These are phyloP conservation scores for Caenorhabditis macrosperma DNA, from an alignment of 2,888 invertebrate genomes.

Conservation along the genomic window DNA sequence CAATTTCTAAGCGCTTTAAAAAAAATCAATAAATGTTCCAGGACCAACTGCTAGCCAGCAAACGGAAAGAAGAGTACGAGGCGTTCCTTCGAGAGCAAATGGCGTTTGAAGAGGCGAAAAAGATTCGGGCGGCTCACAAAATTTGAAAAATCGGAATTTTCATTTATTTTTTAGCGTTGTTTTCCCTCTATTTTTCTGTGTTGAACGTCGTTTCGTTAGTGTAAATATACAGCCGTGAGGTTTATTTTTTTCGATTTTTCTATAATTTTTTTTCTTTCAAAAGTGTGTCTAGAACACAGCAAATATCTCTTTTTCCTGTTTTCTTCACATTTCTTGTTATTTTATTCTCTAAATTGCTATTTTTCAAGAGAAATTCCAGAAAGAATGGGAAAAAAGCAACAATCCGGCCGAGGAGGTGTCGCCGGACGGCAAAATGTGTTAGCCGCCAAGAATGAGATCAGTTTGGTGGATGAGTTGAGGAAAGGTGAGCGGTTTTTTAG, in stretches of 20 bases:
- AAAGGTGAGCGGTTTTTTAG: conserved; percentile 35
- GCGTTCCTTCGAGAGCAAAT: conserved; percentile 73
- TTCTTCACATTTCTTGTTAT: background rate
- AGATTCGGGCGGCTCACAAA: conserved; percentile 52
- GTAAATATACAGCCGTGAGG: background rate
- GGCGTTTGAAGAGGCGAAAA: conserved; percentile 75
- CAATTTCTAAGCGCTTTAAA: too few species aligned
- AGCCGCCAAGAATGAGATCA: conserved; percentile 58
- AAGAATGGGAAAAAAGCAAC: conserved; percentile 54
- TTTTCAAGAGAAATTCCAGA: too few species aligned
- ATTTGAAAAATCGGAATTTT: conserved; percentile 42
- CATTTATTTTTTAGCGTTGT: conserved; percentile 1
- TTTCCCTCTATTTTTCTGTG: conserved; percentile 4
- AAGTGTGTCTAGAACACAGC: background rate
- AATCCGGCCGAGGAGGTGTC: conserved; percentile 37
- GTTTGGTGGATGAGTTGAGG: conserved; percentile 48
- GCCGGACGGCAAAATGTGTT: conserved; percentile 46
- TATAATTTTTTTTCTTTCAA: background rate
- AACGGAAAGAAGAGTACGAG: conserved; percentile 75
- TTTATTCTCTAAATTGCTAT: background rate
- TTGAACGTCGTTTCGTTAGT: conserved; percentile 16
- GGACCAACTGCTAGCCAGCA: conserved; percentile 70
- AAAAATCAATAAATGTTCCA: conserved; percentile 10
- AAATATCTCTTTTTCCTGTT: background rate
- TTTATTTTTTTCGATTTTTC: background rate